Percentiles rank a stretch among this genome's conserved stretches.
phyloP scores from a whole-genome alignment of 2,113 vertebrate genomes.

The Pycnonotus jocosus region DNA sequence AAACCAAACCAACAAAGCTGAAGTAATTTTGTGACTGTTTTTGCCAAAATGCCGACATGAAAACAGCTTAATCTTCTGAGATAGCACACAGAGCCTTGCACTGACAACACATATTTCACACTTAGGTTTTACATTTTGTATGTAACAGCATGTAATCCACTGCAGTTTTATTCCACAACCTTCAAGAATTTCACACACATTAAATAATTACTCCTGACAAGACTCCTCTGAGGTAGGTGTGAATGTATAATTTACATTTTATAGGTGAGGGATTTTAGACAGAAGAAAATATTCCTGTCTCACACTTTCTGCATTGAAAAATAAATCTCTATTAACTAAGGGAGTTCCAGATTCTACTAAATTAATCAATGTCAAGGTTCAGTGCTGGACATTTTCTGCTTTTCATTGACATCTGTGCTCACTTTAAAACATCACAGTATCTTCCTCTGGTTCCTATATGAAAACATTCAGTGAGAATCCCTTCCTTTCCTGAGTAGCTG shows the following conservation, averaged over 20 bases:
- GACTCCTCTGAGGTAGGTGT: neutral
- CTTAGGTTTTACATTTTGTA: neutral
- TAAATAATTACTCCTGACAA: constrained; percentile 20
- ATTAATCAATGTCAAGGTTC: neutral
- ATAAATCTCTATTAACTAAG: neutral
- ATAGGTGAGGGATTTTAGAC: neutral
- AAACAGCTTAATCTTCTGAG: neutral
- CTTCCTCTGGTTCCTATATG: neutral
- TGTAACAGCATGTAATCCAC: neutral
- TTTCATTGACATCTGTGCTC: neutral
- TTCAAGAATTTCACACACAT: neutral
- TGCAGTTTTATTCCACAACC: neutral
- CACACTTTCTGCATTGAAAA: neutral
- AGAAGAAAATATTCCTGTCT: neutral
- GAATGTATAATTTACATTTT: constrained; percentile 2
- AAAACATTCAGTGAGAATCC: neutral
- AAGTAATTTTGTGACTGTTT: neutral
- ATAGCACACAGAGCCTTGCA: neutral
- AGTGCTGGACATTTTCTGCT: neutral
- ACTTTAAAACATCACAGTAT: neutral
- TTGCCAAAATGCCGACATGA: neutral
- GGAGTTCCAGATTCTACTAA: neutral
- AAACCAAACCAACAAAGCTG: neutral
- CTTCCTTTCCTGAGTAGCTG: neutral
- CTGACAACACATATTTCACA: neutral